Conservation (phyloP, 2,888 invertebrate species). For the Oasisia sp. region DNA sequence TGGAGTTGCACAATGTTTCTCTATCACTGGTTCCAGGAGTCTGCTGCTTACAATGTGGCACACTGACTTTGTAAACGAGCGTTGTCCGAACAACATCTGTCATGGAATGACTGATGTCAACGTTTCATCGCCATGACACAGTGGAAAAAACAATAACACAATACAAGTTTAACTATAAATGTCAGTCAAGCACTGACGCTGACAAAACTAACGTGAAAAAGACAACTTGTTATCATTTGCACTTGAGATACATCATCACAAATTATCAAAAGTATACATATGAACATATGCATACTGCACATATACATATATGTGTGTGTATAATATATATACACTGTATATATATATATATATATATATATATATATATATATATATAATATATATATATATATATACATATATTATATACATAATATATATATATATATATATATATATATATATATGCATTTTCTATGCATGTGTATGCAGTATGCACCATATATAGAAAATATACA, state of each 20-base stretch:
- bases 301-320: no score
- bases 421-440: background rate
- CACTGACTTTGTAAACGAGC: background rate
- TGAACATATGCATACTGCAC: background rate
- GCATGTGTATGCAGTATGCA: no score
- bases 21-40: background rate
- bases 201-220: background rate
- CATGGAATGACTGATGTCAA: background rate
- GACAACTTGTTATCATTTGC: no score
- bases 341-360: no score
- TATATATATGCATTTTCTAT: no score
- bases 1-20: background rate
- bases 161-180: background rate
- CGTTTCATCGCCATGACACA: background rate
- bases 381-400: no score
- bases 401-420: no score
- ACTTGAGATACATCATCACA: background rate
- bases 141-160: background rate
- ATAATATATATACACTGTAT: no score
- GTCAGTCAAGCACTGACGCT: background rate
- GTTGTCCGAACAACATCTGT: background rate
- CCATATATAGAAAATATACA: no score
- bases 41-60: background rate
- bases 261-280: background rate
- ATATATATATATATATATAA: no score